Percentiles rank a stretch among this genome's conserved stretches.
Evolutionary conservation across 2,113 vertebrate genomes (phyloP).

Genomic region (Macquaria ambigua): DNA sequence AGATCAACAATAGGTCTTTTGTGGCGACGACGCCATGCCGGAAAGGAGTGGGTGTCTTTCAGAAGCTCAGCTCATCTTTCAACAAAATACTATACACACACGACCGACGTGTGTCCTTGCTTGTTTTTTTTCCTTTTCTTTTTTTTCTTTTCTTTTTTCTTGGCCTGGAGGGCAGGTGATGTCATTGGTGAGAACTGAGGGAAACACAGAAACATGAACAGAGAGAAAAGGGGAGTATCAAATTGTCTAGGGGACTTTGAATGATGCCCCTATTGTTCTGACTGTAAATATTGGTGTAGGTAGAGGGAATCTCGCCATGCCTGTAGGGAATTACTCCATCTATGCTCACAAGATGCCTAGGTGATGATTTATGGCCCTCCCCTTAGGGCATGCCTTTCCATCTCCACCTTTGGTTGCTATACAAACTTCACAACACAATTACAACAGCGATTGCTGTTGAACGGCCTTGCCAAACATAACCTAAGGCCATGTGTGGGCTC

Average conservation of each 20-base stretch:
- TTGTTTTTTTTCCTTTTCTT: not conserved
- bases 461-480: constrained; percentile 49
- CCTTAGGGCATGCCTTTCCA: constrained; percentile 61
- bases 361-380: constrained; percentile 76
- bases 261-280: constrained; percentile 63
- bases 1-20: constrained; percentile 70
- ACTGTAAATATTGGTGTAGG: constrained; percentile 67
- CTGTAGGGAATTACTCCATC: constrained; percentile 65
- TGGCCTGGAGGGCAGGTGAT: constrained; percentile 49
- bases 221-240: constrained; percentile 37
- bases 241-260: constrained; percentile 52
- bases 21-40: constrained; percentile 54
- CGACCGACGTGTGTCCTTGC: constrained; percentile 46
- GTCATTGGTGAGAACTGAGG: constrained; percentile 37
- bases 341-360: constrained; percentile 55
- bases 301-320: constrained; percentile 54
- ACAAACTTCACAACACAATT: constrained; percentile 76
- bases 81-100: constrained; percentile 57
- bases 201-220: constrained; percentile 36
- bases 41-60: constrained; percentile 55
- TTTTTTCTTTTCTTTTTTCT: not conserved
- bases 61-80: constrained; percentile 69
- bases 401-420: constrained; percentile 70
- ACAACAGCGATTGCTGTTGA: constrained; percentile 72
- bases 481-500: constrained; percentile 41